A percentile compares a stretch with the other conserved stretches of the same genome.
Conservation (phyloP, 1,140 invertebrate genomes). For the Teleogryllus occipitalis region DNA sequence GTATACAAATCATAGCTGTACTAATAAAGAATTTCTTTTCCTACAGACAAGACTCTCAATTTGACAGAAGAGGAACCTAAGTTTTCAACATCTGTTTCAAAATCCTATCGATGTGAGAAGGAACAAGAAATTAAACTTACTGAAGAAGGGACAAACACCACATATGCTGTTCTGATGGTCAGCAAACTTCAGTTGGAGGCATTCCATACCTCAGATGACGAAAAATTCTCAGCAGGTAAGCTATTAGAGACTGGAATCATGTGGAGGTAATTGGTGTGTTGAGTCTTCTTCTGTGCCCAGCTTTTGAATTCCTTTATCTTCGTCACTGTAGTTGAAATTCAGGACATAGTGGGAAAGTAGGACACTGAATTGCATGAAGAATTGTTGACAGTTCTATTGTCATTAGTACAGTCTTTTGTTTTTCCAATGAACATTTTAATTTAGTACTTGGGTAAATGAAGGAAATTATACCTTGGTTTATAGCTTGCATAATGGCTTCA, state of each 20-base stretch:
- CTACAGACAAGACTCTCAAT: constrained; percentile 34
- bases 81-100: constrained; percentile 45
- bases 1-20: background rate
- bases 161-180: constrained; percentile 30
- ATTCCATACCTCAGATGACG: constrained; percentile 45
- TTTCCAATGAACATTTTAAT: too few relatives aligned
- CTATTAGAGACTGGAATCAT: constrained; percentile 12
- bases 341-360: too few relatives aligned
- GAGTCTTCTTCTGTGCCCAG: too few relatives aligned
- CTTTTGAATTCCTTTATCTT: too few relatives aligned
- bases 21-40: background rate
- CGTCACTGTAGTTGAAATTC: too few relatives aligned
- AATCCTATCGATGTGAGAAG: constrained; percentile 59
- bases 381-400: too few relatives aligned
- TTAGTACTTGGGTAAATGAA: too few relatives aligned
- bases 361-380: too few relatives aligned
- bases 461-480: too few relatives aligned
- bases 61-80: constrained; percentile 47
- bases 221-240: constrained; percentile 47
- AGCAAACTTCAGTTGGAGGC: constrained; percentile 61
- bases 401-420: too few relatives aligned
- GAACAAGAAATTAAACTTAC: constrained; percentile 46
- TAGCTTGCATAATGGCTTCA: too few relatives aligned
- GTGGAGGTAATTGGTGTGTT: too few relatives aligned
- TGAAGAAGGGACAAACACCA: constrained; percentile 18